Evolutionary conservation across 2,888 invertebrate genomes (phyloP), one percentile per base, ranked within the genome.

Genomic region (Hecatera dysodea): DNA sequence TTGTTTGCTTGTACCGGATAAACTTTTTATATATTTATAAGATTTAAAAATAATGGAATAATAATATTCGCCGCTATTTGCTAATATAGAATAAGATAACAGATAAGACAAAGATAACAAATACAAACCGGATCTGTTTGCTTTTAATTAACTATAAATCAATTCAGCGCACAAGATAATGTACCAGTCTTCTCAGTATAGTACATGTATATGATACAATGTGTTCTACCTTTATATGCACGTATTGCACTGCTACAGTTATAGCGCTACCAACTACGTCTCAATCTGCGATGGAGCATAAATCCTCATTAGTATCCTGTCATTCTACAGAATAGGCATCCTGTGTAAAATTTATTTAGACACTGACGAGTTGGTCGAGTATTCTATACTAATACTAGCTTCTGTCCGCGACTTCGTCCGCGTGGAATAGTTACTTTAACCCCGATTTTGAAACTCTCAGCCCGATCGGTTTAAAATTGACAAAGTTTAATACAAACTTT

Each of bases 301-400:
- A n/a, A 64, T 42, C 22, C n/a, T 44, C 22, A 74, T 65, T 55
- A 55, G 27, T 48, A 73, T 61, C 15, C 29, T 29, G 65, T 68
- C 52, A 33, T 3, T 39, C 17, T 55, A 22, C 24, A 12, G 27
- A 66, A 12, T 19, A 8, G 27, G 39, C 24, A 22, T 48, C 22
- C n/a, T 52, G 19, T 27, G 8, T 22, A 4, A 29, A 61, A 67
- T 15, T 17, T 46, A 24, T 12, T 19, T 24, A n/a, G 27, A 27
- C 27, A 52, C 27, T 52, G 52, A 52, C 52, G 52, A 52, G 27
- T 27, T 3, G 17, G 3, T 52, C 15, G 5, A 39, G n/a, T n/a
- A n/a, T n/a, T n/a, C n/a, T n/a, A n/a, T n/a, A n/a, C n/a, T n/a
- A n/a, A n/a, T n/a, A n/a, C n/a, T n/a, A n/a, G n/a, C n/a, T n/a